Evolutionary conservation across 2,888 invertebrate genomes (phyloP).

Genomic region (Agrochola macilenta): DNA sequence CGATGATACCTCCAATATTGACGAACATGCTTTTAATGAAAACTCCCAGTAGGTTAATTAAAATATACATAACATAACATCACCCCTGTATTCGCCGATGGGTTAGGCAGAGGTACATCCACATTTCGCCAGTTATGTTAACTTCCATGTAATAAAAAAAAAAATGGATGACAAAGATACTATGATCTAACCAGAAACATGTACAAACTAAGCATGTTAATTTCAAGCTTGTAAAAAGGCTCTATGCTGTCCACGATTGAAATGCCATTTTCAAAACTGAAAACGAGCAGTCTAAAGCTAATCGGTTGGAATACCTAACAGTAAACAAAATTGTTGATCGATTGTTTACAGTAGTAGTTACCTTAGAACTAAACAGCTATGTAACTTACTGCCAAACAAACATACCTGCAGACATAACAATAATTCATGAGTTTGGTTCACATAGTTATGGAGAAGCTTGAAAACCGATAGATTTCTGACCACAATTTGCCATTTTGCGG

Average conservation of each 20-base stretch:
- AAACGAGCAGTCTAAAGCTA: not conserved
- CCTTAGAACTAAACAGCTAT: conserved; percentile 10
- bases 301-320: not conserved
- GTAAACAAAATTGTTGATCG: conserved; percentile 13
- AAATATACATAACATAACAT: no score
- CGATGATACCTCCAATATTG: not conserved
- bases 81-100: no score
- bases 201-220: no score
- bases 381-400: conserved; percentile 25
- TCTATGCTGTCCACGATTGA: not conserved
- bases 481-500: not conserved
- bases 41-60: no score
- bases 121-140: no score
- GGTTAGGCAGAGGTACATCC: no score
- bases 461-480: not conserved
- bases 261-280: not conserved
- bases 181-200: no score
- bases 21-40: no score
- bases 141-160: not conserved
- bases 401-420: conserved; percentile 22
- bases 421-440: not conserved
- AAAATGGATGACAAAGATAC: not conserved
- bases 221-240: not conserved
- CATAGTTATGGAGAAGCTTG: not conserved
- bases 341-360: conserved; percentile 9